Conservation (phyloP, 1,140 invertebrate species). For the Listronotus bonariensis region DNA sequence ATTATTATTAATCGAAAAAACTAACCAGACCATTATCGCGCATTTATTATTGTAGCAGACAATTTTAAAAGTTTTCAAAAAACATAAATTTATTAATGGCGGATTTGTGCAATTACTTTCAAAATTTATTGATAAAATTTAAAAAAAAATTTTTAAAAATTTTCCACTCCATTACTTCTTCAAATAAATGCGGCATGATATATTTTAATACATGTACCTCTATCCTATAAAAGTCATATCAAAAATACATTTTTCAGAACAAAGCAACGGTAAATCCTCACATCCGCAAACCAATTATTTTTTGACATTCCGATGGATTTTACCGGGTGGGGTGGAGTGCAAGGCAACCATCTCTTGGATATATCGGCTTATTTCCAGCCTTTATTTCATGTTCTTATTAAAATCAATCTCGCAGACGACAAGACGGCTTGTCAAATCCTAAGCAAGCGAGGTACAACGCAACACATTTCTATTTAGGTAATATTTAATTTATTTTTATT, state of each 20-base stretch:
- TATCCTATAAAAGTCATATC: not conserved
- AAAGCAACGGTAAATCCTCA: constrained; percentile 11
- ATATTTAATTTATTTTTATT: too few species aligned
- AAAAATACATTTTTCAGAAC: constrained; percentile 14
- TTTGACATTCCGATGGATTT: constrained; percentile 30
- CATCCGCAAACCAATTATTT: constrained; percentile 34
- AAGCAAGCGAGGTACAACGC: constrained; percentile 4
- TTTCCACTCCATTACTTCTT: too few species aligned
- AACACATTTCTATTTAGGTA: constrained; percentile 13
- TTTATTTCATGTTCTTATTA: constrained; percentile 37
- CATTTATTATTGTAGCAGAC: too few species aligned
- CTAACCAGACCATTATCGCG: too few species aligned
- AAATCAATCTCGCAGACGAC: constrained; percentile 34
- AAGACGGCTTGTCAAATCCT: constrained; percentile 32
- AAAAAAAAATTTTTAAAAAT: too few species aligned
- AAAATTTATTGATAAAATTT: too few species aligned
- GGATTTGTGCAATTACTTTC: too few species aligned
- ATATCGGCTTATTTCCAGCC: constrained; percentile 35
- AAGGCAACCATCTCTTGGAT: constrained; percentile 26
- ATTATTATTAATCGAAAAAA: too few species aligned
- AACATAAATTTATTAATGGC: too few species aligned
- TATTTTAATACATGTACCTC: too few species aligned
- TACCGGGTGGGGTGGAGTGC: constrained; percentile 9
- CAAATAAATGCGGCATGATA: too few species aligned
- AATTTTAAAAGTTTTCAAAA: too few species aligned